These are phyloP conservation scores for Cyphomyrus plagiostoma DNA, from an alignment of 2,113 vertebrate genomes.

Conservation along the genomic window DNA sequence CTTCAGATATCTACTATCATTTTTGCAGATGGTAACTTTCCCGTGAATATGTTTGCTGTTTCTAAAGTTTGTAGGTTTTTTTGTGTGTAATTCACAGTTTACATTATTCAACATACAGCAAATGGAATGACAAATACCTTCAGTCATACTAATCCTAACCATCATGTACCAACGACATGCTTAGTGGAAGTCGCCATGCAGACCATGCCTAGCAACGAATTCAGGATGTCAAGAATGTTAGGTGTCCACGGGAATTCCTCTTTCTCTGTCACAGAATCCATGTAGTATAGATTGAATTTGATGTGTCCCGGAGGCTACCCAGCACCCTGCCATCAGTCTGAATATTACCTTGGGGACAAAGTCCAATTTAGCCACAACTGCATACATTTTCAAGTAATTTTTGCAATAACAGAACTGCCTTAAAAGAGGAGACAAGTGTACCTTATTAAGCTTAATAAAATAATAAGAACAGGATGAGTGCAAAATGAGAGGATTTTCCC, in stretches of 20 bases:
- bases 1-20: not conserved
- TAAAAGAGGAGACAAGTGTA: not conserved
- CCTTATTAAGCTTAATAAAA: conserved; percentile 9
- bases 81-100: not conserved
- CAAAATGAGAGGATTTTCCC: not conserved
- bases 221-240: not conserved
- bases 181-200: not conserved
- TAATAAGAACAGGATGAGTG: not conserved
- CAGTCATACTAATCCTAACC: conserved; percentile 4
- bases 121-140: conserved; percentile 9
- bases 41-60: not conserved
- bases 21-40: not conserved
- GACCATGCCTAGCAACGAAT: not conserved
- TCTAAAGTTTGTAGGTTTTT: not conserved
- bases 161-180: not conserved
- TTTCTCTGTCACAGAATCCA: not conserved
- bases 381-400: conserved; percentile 7
- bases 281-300: conserved; percentile 1
- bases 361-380: conserved; percentile 8
- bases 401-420: not conserved
- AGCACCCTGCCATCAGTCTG: not conserved
- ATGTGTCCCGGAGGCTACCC: conserved; percentile 11
- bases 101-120: conserved; percentile 6
- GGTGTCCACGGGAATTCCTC: not conserved
- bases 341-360: conserved; percentile 22